Evolutionary conservation across 2,797 vertebrate species (phyloP).

Genomic region (Sebastes matsubarae): DNA sequence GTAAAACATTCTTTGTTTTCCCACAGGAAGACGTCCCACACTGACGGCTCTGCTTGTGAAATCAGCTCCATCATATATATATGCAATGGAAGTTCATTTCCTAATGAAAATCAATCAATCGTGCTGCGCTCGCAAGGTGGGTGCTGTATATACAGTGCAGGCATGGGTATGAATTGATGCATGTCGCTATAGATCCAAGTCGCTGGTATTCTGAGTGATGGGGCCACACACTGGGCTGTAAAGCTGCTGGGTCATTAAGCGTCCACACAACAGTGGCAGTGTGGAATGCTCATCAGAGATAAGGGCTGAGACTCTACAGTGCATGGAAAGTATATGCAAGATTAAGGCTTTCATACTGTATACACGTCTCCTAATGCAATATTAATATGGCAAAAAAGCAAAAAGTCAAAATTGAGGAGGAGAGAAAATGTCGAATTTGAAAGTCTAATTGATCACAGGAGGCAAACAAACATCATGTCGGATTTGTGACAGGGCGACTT

Average conservation of each 20-base stretch:
- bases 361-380: neutral
- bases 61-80: neutral
- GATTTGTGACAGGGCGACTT: conserved; percentile 35
- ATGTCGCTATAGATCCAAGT: conserved; percentile 20
- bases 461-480: conserved; percentile 42
- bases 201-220: conserved; percentile 44
- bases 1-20: conserved; percentile 26
- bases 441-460: conserved; percentile 48
- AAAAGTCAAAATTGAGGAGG: neutral
- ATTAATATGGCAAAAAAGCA: neutral
- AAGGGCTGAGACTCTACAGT: conserved; percentile 7
- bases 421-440: conserved; percentile 19
- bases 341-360: neutral
- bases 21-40: neutral
- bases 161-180: conserved; percentile 10
- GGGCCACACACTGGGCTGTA: conserved; percentile 58
- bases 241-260: conserved; percentile 55
- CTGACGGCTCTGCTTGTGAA: conserved; percentile 21
- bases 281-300: conserved; percentile 59
- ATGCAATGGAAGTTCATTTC: neutral
- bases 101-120: conserved; percentile 25
- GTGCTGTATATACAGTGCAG: neutral
- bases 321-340: conserved; percentile 20
- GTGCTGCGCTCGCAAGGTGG: neutral
- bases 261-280: conserved; percentile 53